Conservation (phyloP, 2,797 vertebrate genomes). For the Lindbergichthys nudifrons region DNA sequence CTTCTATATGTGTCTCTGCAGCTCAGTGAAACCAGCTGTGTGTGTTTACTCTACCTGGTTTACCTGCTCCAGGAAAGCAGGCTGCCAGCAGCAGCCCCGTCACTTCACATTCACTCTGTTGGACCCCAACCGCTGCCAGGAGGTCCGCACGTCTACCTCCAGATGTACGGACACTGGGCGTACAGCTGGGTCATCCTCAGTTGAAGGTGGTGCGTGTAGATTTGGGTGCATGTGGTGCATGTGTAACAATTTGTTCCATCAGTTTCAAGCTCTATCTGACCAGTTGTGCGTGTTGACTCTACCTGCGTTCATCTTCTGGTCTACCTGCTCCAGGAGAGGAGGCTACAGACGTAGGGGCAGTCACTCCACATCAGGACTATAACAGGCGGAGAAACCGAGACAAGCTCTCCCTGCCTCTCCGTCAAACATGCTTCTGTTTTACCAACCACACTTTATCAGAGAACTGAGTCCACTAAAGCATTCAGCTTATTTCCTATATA, state of each 20-base stretch:
- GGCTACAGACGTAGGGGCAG: conserved; percentile 55
- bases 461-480: conserved; percentile 7
- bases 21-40: conserved; percentile 69
- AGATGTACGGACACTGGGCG: conserved; percentile 10
- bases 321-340: conserved; percentile 74
- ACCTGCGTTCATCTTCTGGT: conserved; percentile 72
- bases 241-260: conserved; percentile 63
- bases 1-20: conserved; percentile 42
- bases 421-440: conserved; percentile 34
- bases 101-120: conserved; percentile 57
- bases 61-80: conserved; percentile 76
- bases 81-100: conserved; percentile 53
- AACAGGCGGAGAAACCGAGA: conserved; percentile 40
- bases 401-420: conserved; percentile 33
- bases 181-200: conserved; percentile 13
- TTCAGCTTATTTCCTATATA: background rate
- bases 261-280: conserved; percentile 62
- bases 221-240: conserved; percentile 34
- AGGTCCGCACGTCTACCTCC: conserved; percentile 20
- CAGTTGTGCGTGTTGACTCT: conserved; percentile 66
- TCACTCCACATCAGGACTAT: conserved; percentile 49
- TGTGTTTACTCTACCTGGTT: conserved; percentile 76
- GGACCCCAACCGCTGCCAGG: conserved; percentile 19
- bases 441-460: conserved; percentile 6
- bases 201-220: conserved; percentile 23